Base-by-base conservation (phyloP, 2,797 vertebrate genomes). In the Dendrocincla tyrannina region DNA sequence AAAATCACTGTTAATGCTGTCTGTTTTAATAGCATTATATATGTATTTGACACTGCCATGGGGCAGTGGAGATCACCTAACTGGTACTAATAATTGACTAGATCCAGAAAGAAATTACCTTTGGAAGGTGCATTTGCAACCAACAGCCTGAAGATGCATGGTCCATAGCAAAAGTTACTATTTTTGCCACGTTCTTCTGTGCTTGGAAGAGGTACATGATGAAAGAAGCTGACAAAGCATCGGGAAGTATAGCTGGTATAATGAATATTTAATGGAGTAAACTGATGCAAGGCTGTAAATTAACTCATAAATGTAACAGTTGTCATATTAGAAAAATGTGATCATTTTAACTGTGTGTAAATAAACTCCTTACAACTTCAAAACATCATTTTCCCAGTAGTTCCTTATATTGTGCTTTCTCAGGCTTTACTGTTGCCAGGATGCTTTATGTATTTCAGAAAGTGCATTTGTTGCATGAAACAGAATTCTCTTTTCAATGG, bases 21-120 rank as follows among this genome's bases (percentile, higher is more conserved):
- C 50, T 79, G 16, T 27, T 95, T 68, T 80, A 70, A 47, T 62
- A 80, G 42, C 35, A 66, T 93, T 75, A 81, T 83, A 59, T 87
- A 77, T 23, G 8, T 85, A 30, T 53, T 63, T 85, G 22, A 69
- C 42, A 39, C 35, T 91, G 69, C 44, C 15, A 7, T 35, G 28
- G 28, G 19, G 6, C 50, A 47, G 50, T 52, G 37, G 9, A 80
- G 35, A 41, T 74, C n/a, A 28, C 58, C 35, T 81, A 85, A 33
- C n/a, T 80, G 35, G 12, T 64, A 14, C 30, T 74, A 62, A 27
- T 77, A 74, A 74, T 41, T 53, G 27, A 14, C 55, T 47, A 58
- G n/a, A 50, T 85, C 11, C 19, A 53, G n/a, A 72, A 86, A 68
- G 30, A 87, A 12, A 6, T 17, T 81, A 39, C 12, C 22, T 85